Conservation (phyloP, 2,797 vertebrate species). For the Chiroxiphia lanceolata region DNA sequence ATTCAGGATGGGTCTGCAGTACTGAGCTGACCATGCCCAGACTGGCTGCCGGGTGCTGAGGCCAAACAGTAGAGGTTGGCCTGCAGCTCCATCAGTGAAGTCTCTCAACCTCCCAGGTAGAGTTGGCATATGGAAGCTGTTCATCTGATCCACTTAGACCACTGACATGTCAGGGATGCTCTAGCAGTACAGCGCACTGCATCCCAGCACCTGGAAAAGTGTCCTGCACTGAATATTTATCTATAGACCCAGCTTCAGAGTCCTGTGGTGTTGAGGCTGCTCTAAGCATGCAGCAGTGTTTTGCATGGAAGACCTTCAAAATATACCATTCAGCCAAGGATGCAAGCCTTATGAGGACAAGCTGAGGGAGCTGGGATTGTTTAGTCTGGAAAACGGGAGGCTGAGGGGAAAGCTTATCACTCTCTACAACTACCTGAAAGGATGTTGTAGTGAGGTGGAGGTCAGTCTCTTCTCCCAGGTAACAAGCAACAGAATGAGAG, state of each 20-base stretch:
- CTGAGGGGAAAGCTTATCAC: background rate
- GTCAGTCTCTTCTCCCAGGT: background rate
- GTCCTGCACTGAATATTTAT: background rate
- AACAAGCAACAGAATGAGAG: background rate
- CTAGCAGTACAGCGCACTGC: background rate
- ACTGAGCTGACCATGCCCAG: background rate
- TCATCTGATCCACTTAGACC: background rate
- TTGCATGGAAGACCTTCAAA: background rate
- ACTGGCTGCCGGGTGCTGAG: background rate
- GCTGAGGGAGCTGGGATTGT: background rate
- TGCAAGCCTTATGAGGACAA: background rate
- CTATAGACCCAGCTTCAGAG: background rate
- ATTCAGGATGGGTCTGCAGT: background rate
- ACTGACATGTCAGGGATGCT: background rate
- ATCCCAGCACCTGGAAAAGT: background rate
- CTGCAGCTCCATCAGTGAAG: background rate
- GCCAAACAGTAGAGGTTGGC: background rate
- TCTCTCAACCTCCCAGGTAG: background rate
- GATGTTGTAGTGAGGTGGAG: background rate
- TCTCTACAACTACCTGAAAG: background rate
- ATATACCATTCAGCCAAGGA: background rate
- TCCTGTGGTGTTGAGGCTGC: background rate
- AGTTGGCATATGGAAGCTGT: background rate
- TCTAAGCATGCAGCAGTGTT: background rate
- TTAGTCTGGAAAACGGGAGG: background rate